These are phyloP conservation scores for Trichonephila clavata DNA, from an alignment of 1,140 invertebrate species.

Conservation along the genomic window DNA sequence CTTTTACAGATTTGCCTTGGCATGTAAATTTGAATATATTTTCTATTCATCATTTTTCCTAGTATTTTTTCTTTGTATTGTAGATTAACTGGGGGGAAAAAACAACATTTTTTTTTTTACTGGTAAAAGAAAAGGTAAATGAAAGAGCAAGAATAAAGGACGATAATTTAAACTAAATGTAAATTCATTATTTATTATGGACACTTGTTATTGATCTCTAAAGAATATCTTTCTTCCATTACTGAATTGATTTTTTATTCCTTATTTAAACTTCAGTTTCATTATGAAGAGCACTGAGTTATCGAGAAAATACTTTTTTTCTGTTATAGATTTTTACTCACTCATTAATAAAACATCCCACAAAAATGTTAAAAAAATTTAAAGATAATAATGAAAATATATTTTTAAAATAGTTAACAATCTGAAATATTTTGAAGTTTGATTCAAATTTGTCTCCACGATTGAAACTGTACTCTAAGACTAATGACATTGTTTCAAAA, in stretches of 20 bases:
- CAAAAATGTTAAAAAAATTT: no score
- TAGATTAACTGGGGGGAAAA: background rate
- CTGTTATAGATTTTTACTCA: no score
- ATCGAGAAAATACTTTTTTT: no score
- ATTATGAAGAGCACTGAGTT: background rate
- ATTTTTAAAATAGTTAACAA: no score
- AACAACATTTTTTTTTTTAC: background rate
- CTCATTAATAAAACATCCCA: no score
- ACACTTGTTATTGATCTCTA: background rate
- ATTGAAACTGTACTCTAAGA: no score
- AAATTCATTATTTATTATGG: background rate
- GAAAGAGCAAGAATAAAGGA: background rate
- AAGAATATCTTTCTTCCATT: background rate
- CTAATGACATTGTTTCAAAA: no score
- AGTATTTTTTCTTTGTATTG: background rate
- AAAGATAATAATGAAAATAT: no score
- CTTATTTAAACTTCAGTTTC: background rate
- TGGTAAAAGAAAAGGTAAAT: background rate
- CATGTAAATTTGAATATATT: conserved; percentile 11
- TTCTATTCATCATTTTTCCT: conserved; percentile 43
- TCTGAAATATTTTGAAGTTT: no score
- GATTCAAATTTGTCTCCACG: no score
- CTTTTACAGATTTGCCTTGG: background rate
- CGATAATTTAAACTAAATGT: background rate
- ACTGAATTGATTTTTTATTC: background rate